Evolutionary conservation across 2,888 invertebrate genomes (phyloP).

Genomic region (Shargacucullia verbasci): DNA sequence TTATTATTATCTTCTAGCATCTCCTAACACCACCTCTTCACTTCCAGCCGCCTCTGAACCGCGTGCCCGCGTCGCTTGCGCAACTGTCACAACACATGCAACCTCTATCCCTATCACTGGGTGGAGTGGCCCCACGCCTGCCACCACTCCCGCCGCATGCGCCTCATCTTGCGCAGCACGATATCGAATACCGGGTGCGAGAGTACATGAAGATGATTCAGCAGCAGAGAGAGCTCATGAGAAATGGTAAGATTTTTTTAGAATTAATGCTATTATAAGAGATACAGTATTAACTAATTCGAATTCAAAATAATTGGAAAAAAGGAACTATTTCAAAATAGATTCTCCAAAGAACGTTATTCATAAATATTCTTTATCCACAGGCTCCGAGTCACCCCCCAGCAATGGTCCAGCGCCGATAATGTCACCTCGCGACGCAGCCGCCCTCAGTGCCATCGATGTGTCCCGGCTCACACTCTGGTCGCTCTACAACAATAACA

Average conservation of each 20-base stretch:
- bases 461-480: slow-evolving; percentile 94
- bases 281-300: no score
- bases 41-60: slow-evolving; percentile 85
- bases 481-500: slow-evolving; percentile 95
- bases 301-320: no score
- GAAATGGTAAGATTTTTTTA: slow-evolving; percentile 80
- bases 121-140: slow-evolving; percentile 88
- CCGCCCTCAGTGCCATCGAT: slow-evolving; percentile 91
- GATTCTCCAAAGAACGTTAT: not conserved
- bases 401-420: slow-evolving; percentile 82
- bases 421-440: slow-evolving; percentile 85
- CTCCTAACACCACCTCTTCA: slow-evolving; percentile 29
- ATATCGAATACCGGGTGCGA: slow-evolving; percentile 93
- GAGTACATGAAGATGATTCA: slow-evolving; percentile 94
- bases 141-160: slow-evolving; percentile 87
- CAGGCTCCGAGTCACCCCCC: slow-evolving; percentile 84
- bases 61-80: slow-evolving; percentile 88
- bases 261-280: no score
- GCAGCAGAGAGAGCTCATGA: slow-evolving; percentile 80
- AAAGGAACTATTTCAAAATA: no score
- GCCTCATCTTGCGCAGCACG: slow-evolving; percentile 91
- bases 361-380: slow-evolving; percentile 1
- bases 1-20: not conserved
- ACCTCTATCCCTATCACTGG: slow-evolving; percentile 92
- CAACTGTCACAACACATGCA: slow-evolving; percentile 91